These are phyloP conservation scores for Drosophila saltans DNA, from an alignment of 1,140 invertebrate genomes.

Conservation along the genomic window DNA sequence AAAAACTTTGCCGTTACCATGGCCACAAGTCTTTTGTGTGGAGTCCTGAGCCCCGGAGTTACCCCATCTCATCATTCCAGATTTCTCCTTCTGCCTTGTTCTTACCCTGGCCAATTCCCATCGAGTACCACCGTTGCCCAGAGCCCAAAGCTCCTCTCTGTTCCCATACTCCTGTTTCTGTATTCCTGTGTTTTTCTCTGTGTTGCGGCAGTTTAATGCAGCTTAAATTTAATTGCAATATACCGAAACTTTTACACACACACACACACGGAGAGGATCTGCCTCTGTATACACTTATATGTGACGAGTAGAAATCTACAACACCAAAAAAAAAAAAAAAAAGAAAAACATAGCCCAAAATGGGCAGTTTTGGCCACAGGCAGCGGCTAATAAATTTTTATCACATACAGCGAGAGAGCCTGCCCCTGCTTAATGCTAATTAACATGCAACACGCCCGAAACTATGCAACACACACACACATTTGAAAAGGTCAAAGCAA, in stretches of 20 bases:
- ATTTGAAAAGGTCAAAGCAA: constrained; percentile 71
- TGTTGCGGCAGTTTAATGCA: constrained; percentile 61
- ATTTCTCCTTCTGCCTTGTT: neutral
- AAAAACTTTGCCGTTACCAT: constrained; percentile 69
- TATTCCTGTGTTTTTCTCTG: constrained; percentile 3
- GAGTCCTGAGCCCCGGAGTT: constrained; percentile 29
- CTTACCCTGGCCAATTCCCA: neutral
- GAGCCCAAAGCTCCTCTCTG: constrained; percentile 17
- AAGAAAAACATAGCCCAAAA: constrained; percentile 1
- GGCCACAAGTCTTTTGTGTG: constrained; percentile 59
- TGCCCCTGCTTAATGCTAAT: constrained; percentile 71
- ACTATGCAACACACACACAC: constrained; percentile 56
- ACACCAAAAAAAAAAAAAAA: constrained; percentile 1
- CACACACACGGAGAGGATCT: neutral
- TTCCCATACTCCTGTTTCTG: constrained; percentile 2
- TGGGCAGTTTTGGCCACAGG: constrained; percentile 9
- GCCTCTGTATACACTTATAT: constrained; percentile 14
- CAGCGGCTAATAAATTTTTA: constrained; percentile 68
- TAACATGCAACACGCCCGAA: constrained; percentile 72
- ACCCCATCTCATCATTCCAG: neutral
- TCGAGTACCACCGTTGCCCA: constrained; percentile 23
- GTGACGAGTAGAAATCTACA: constrained; percentile 26
- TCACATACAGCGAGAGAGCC: constrained; percentile 48
- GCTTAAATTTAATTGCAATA: constrained; percentile 78
- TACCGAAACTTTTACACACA: constrained; percentile 58